Base-by-base conservation (phyloP, 30 jellyfish, hydroid and myxozoan species). In the Clytia hemisphaerica region DNA sequence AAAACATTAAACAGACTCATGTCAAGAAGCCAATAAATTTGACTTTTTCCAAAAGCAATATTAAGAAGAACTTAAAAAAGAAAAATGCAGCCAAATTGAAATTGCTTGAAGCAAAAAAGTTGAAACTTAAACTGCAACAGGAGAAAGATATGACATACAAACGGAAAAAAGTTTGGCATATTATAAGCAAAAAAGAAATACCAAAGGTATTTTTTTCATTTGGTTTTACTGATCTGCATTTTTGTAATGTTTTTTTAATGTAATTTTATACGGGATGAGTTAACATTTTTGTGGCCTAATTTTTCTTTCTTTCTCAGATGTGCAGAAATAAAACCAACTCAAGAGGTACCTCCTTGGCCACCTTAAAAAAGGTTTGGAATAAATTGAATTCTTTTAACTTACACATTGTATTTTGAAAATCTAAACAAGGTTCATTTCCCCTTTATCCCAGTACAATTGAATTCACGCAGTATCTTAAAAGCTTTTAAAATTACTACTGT, bases 121-220 rank as follows among this genome's bases (percentile, higher is more conserved):
- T 63, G 62, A 80, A 81, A 78, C 91, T 80, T 70, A 71, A 80
- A 40, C 68, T 80, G 21, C 98, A 89, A 33, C 58, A 45, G 44
- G 57, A 82, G 31, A 89, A 66, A 70, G 98, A 89, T 48, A 81
- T 58, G 35, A 83, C 62, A 37, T 80, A 80, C 64, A 89, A 81
- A 55, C 55, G 98, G 57, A 75, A 88, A 61, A 89, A 89, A 67
- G 62, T 89, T 4, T 89, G 98, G 98, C 64, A 80, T 32, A 37
- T 81, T 40, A 75, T 85, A 10, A 95, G 91, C 21, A 73, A 93
- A 24, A 89, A 89, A 30, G 98, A 89, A 63, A 80, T 89, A 25
- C 98, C 98, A 35, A 89, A 89, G 79, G 98, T 89, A 68, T 1
- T n/a, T 29, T 16, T 10, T n/a, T n/a, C 24, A 1, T 28, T 48